phyloP scores from a whole-genome alignment of 2,797 vertebrate genomes.

The Furcifer pardalis region DNA sequence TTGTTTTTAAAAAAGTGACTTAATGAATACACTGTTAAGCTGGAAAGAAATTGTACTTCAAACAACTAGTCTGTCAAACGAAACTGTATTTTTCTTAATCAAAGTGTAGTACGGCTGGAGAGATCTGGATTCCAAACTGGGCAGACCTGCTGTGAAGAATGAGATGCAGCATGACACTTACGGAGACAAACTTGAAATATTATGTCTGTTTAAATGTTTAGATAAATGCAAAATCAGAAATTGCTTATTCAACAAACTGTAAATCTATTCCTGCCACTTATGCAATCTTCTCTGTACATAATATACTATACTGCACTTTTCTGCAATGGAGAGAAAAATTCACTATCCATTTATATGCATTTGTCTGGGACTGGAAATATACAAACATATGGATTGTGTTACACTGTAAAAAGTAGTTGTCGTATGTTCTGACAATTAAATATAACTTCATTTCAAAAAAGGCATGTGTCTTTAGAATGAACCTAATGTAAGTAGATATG shows the following conservation, averaged over 20 bases:
- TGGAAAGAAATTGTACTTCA: background rate
- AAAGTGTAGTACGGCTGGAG: background rate
- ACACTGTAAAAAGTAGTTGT: conserved; percentile 59
- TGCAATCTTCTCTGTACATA: conserved; percentile 68
- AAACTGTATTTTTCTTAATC: background rate
- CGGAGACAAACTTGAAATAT: conserved; percentile 70
- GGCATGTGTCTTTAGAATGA: background rate
- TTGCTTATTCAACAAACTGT: conserved; percentile 49
- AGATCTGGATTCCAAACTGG: too few relatives aligned
- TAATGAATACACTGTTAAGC: background rate
- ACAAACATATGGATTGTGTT: conserved; percentile 61
- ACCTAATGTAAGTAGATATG: background rate
- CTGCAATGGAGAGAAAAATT: conserved; percentile 65
- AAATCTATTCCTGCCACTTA: conserved; percentile 61
- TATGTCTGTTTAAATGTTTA: conserved; percentile 62
- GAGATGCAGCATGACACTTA: conserved; percentile 33
- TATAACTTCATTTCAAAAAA: conserved; percentile 54
- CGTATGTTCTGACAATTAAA: conserved; percentile 68
- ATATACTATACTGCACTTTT: conserved; percentile 76
- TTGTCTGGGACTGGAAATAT: conserved; percentile 77
- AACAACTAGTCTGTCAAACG: background rate
- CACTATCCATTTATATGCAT: conserved; percentile 66
- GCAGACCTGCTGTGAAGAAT: background rate
- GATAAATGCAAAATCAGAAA: conserved; percentile 61
- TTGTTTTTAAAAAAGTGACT: background rate